phyloP scores from a whole-genome alignment of 2,797 vertebrate genomes.

The Phoxinus dragarum region DNA sequence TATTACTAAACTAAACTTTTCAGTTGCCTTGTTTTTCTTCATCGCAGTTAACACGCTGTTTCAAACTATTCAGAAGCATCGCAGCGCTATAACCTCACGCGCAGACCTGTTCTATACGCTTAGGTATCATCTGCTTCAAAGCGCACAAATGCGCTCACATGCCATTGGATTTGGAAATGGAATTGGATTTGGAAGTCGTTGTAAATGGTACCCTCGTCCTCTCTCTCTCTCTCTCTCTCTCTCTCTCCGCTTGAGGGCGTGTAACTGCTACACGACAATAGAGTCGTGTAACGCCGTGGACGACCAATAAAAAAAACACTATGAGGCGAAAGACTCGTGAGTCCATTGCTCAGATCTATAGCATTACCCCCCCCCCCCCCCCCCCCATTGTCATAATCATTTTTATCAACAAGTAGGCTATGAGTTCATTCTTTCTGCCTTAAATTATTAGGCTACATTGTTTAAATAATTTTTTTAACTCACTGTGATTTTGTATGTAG shows the following conservation, averaged over 20 bases:
- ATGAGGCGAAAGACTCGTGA: no score
- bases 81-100: background rate
- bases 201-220: constrained; percentile 18
- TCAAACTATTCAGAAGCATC: constrained; percentile 44
- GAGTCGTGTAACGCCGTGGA: constrained; percentile 29
- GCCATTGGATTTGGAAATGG: constrained; percentile 20
- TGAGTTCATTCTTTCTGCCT: no score
- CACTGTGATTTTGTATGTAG: no score
- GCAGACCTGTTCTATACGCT: background rate
- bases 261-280: no score
- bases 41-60: constrained; percentile 22
- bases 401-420: no score
- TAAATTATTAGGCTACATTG: no score
- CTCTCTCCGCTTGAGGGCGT: constrained; percentile 20
- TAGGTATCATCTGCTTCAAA: constrained; percentile 19
- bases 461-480: no score
- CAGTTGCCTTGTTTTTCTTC: constrained; percentile 34
- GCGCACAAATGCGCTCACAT: constrained; percentile 47
- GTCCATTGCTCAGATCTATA: no score
- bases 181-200: constrained; percentile 11
- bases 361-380: constrained; percentile 17
- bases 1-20: constrained; percentile 52
- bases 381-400: no score
- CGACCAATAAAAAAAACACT: background rate
- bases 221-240: background rate